Base-by-base conservation (phyloP, 2,888 invertebrate genomes). In the Euplexia lucipara region DNA sequence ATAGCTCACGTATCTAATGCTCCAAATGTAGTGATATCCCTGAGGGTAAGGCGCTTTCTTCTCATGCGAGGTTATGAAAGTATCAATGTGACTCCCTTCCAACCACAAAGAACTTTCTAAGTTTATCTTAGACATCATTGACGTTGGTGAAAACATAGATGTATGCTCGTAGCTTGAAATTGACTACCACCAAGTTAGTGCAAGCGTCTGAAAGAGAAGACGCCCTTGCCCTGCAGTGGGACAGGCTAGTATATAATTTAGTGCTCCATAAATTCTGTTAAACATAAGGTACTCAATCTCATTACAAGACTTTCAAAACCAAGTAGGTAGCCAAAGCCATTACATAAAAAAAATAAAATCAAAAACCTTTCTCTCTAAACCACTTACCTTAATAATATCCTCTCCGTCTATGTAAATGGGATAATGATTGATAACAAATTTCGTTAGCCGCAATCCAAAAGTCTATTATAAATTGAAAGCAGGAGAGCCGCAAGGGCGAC, bases 381-480 rank as follows among this genome's bases (percentile, higher is more conserved):
- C 70, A 69, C 49, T 72, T 53, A 64, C 70, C 70, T 60, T 60
- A 53, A 64, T 76, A 73, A 70, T 71, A 65, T 76, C 45, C 66
- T 60, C 56, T 42, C 49, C 45, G 56, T 37, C 77, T 76, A 76
- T 73, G 73, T 58, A 71, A 72, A 74, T 74, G 61, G 47, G 67
- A 72, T 71, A 77, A 78, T 63, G 63, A 75, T 75, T 73, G 72
- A 74, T 74, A 64, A 60, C 74, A 78, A 78, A 70, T 78, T 78
- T 62, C 62, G 59, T 74, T 78, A 75, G 63, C 63, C 60, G 64
- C 78, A 64, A 75, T 66, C 75, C 52, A 70, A 78, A 81, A 71
- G 58, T 71, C 65, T 67, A 81, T 72, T 78, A 78, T 69, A 75
- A 72, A 76, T 73, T 70, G 66, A 71, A 69, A 78, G 67, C 58